Evolutionary conservation across 1,140 invertebrate genomes (phyloP).

Genomic region (Callitettix versicolor): DNA sequence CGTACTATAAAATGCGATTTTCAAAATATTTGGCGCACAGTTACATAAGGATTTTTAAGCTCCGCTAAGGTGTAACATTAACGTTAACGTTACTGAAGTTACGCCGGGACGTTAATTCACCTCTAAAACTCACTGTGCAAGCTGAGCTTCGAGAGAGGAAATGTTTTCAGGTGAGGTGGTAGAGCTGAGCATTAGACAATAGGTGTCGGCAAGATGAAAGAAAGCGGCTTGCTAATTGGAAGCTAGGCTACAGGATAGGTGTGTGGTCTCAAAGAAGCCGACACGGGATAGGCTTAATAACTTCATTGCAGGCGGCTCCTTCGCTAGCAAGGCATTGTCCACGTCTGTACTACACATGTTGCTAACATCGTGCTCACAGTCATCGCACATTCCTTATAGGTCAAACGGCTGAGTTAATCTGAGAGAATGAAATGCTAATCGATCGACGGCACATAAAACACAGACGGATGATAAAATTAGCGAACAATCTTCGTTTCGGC

Average conservation of each 20-base stretch:
- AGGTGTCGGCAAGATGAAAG: constrained; percentile 15
- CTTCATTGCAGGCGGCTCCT: constrained; percentile 12
- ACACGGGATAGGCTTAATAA: constrained; percentile 7
- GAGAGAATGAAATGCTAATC: too few relatives aligned
- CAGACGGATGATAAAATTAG: too few relatives aligned
- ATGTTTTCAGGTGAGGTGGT: constrained; percentile 9
- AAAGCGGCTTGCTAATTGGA: constrained; percentile 12
- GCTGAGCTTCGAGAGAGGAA: not conserved
- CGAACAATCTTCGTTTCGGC: too few relatives aligned
- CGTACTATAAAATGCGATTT: too few relatives aligned
- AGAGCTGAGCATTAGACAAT: not conserved
- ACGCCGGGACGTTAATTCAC: too few relatives aligned
- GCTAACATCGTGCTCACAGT: constrained; percentile 4
- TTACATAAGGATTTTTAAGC: too few relatives aligned
- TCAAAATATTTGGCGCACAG: too few relatives aligned
- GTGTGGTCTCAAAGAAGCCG: constrained; percentile 18
- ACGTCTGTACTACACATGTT: not conserved
- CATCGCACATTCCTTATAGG: not conserved
- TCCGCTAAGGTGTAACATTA: too few relatives aligned
- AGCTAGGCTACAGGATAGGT: constrained; percentile 3
- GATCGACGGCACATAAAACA: too few relatives aligned
- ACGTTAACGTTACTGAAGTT: too few relatives aligned
- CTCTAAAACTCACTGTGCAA: not conserved
- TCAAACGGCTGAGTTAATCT: too few relatives aligned
- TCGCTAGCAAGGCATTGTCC: not conserved